phyloP scores from a whole-genome alignment of 2,888 invertebrate genomes.

The Lithophane leautieri region DNA sequence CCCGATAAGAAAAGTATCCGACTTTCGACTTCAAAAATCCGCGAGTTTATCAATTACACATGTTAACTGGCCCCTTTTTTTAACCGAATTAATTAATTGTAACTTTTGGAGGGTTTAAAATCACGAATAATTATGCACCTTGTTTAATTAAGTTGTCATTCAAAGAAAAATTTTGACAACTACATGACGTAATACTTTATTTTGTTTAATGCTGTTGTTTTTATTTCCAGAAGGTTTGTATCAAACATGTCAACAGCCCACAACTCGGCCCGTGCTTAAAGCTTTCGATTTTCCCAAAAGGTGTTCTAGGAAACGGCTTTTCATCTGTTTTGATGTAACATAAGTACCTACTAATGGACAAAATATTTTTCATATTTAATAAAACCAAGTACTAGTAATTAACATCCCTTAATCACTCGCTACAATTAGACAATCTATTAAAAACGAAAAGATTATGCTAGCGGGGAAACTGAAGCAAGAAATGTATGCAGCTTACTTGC shows the following conservation, averaged over 20 bases:
- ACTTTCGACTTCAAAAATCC: neutral
- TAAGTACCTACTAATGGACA: neutral
- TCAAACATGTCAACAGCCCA: neutral
- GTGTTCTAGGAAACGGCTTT: neutral
- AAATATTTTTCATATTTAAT: neutral
- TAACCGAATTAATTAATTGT: neutral
- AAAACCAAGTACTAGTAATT: conserved; percentile 5
- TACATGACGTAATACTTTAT: neutral
- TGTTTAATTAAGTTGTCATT: neutral
- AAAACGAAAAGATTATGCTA: conserved; percentile 74
- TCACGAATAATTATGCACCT: neutral
- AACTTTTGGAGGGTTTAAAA: neutral
- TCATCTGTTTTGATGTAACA: neutral
- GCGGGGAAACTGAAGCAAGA: conserved; percentile 84
- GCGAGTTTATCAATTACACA: neutral
- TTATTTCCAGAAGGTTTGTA: no score
- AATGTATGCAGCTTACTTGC: conserved; percentile 90
- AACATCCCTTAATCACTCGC: conserved; percentile 25
- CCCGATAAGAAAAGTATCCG: neutral
- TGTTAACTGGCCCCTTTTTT: neutral
- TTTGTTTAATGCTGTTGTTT: no score
- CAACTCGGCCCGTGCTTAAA: neutral
- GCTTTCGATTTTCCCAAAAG: neutral
- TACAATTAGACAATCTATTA: conserved; percentile 66
- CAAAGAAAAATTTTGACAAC: neutral